These are phyloP conservation scores for Acanthornis magna DNA, from an alignment of 2,797 vertebrate genomes.

Conservation along the genomic window DNA sequence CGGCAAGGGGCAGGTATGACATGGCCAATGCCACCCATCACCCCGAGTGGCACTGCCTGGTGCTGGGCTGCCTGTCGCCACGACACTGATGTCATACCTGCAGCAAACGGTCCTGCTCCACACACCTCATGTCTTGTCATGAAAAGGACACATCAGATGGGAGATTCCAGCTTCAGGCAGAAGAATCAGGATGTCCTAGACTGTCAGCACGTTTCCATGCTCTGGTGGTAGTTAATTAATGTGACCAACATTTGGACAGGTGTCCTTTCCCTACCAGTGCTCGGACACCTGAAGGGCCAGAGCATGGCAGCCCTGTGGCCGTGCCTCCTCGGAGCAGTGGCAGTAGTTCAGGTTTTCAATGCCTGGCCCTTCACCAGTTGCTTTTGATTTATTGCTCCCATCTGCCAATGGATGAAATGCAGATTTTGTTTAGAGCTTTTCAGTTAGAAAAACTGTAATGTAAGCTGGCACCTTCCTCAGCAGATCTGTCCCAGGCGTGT, in stretches of 20 bases:
- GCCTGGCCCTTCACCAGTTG: not conserved
- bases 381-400: not conserved
- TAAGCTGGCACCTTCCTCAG: not conserved
- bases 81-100: too few relatives aligned
- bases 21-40: rapidly evolving
- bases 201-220: not conserved
- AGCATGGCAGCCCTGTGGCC: rapidly evolving
- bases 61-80: rapidly evolving
- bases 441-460: not conserved
- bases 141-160: rapidly evolving
- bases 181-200: not conserved
- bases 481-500: not conserved
- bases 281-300: not conserved
- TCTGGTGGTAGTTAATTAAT: not conserved
- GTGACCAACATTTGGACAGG: not conserved
- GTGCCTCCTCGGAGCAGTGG: rapidly evolving
- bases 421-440: slow-evolving; percentile 10
- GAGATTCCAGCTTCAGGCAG: not conserved
- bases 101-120: not conserved
- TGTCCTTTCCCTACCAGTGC: not conserved
- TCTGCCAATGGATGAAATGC: not conserved
- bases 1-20: not conserved
- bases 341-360: not conserved
- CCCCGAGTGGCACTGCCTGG: rapidly evolving
- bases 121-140: not conserved